These are phyloP conservation scores for Caerostris darwini DNA, from an alignment of 1,140 invertebrate genomes.

Conservation along the genomic window DNA sequence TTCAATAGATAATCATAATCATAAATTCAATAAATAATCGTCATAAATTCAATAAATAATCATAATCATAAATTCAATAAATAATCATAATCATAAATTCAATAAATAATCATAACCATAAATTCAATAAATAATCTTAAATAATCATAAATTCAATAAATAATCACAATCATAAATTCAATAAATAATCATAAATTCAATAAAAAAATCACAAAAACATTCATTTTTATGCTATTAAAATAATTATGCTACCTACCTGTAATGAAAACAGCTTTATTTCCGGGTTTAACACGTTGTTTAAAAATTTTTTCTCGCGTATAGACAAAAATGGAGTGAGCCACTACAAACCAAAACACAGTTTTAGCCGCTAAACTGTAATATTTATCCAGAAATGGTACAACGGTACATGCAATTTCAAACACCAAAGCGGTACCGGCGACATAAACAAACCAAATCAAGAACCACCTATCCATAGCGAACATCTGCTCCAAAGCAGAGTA, in stretches of 20 bases:
- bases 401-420: neutral
- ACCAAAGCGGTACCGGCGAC: neutral
- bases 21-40: no score
- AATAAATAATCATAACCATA: no score
- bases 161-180: no score
- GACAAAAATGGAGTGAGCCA: neutral
- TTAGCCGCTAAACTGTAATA: neutral
- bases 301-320: neutral
- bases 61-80: no score
- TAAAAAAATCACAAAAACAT: neutral
- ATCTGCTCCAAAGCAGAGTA: no score
- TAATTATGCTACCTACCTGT: neutral
- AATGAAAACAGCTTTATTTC: conserved; percentile 12
- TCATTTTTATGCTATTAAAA: neutral
- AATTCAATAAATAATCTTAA: no score
- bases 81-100: no score
- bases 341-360: neutral
- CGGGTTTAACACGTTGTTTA: neutral
- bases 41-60: no score
- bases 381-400: neutral
- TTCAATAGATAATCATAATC: no score
- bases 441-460: neutral
- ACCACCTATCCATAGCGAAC: neutral
- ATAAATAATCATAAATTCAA: no score
- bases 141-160: no score